Conservation (phyloP, 1,140 invertebrate species). For the Uloborus diversus region DNA sequence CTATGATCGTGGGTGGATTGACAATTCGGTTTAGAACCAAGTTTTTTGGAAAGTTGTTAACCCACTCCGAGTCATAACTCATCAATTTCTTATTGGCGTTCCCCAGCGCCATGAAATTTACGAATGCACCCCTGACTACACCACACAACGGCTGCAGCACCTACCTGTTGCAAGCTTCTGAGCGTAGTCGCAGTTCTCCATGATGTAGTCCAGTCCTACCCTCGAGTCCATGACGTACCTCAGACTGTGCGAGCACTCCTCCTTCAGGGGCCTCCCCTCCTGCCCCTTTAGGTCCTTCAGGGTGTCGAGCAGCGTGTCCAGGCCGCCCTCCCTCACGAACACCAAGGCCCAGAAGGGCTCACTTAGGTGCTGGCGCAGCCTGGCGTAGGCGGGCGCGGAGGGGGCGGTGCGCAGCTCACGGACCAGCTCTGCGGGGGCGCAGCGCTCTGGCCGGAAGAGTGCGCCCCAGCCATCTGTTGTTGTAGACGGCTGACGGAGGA, state of each 20-base stretch:
- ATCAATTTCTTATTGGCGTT: no score
- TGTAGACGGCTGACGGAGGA: no score
- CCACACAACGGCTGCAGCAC: slow-evolving; percentile 42
- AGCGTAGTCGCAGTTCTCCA: slow-evolving; percentile 65
- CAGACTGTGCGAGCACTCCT: slow-evolving; percentile 34
- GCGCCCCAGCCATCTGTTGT: no score
- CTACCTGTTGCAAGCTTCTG: slow-evolving; percentile 67
- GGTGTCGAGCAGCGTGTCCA: slow-evolving; percentile 23
- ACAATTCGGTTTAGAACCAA: no score
- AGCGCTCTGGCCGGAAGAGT: background rate
- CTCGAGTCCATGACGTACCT: slow-evolving; percentile 66
- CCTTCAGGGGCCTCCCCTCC: slow-evolving; percentile 27
- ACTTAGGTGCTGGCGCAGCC: slow-evolving; percentile 7
- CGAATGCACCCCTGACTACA: no score
- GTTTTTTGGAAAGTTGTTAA: no score
- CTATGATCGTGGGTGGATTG: no score
- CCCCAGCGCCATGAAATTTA: no score
- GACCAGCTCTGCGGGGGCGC: slow-evolving; percentile 24
- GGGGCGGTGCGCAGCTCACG: slow-evolving; percentile 22
- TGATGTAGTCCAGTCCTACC: slow-evolving; percentile 67
- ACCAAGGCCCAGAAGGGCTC: slow-evolving; percentile 13
- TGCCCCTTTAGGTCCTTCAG: slow-evolving; percentile 5
- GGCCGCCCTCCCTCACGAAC: slow-evolving; percentile 27
- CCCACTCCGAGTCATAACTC: background rate
- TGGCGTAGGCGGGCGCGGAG: background rate